Evolutionary conservation across 1,140 invertebrate species (phyloP).

Genomic region (Aphaenogaster floridana): DNA sequence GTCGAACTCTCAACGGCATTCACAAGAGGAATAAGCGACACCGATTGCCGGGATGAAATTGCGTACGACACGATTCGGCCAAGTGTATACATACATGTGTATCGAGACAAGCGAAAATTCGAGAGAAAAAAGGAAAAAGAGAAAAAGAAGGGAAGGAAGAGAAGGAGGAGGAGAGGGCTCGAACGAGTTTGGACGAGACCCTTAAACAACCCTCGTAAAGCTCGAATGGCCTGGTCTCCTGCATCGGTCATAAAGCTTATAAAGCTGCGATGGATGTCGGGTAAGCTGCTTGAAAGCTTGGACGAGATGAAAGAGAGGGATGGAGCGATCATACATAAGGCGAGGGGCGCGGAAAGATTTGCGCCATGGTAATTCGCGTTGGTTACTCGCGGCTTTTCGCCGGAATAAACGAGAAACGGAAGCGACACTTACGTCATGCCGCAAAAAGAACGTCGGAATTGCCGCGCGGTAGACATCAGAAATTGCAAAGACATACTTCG

Average conservation of each 20-base stretch:
- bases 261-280: slow-evolving; percentile 42
- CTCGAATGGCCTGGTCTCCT: slow-evolving; percentile 57
- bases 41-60: slow-evolving; percentile 58
- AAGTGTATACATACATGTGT: background rate
- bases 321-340: background rate
- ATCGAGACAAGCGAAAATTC: slow-evolving; percentile 13
- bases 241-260: slow-evolving; percentile 68
- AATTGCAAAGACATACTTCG: background rate
- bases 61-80: slow-evolving; percentile 7
- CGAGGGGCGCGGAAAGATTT: background rate
- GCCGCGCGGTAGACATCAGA: background rate
- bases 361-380: slow-evolving; percentile 12
- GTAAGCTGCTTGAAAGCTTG: slow-evolving; percentile 1
- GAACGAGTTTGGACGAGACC: slow-evolving; percentile 13
- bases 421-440: slow-evolving; percentile 38
- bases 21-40: slow-evolving; percentile 42
- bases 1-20: slow-evolving; percentile 47
- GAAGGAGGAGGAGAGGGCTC: background rate
- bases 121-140: background rate
- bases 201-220: slow-evolving; percentile 72
- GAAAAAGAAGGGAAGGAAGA: background rate
- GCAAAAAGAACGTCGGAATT: background rate
- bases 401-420: slow-evolving; percentile 51
- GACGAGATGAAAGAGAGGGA: slow-evolving; percentile 11
- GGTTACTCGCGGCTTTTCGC: slow-evolving; percentile 41